phyloP scores from a whole-genome alignment of 2,797 vertebrate genomes.

The Sitta carolinensis region DNA sequence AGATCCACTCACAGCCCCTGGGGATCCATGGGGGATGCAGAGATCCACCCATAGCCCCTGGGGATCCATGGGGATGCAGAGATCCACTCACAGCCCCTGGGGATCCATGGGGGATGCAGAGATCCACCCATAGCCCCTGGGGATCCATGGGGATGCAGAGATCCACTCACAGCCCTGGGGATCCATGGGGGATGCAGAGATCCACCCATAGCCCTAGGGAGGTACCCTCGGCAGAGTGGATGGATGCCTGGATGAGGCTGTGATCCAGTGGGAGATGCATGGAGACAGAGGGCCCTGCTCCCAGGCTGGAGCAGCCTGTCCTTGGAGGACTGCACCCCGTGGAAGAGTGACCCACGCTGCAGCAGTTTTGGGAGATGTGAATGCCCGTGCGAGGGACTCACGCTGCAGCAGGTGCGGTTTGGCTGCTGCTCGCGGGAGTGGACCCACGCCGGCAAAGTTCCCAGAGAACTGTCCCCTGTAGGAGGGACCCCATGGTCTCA shows the following conservation, averaged over 20 bases:
- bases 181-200: neutral
- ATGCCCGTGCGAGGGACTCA: neutral
- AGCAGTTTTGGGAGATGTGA: neutral
- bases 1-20: neutral
- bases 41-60: neutral
- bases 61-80: neutral
- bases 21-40: neutral
- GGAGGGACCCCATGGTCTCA: too few species aligned
- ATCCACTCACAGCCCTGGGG: neutral
- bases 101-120: neutral
- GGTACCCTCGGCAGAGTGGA: neutral
- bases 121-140: neutral
- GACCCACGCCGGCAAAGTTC: neutral
- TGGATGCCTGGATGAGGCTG: neutral
- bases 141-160: neutral
- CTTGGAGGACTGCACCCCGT: too few species aligned
- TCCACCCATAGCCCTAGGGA: neutral
- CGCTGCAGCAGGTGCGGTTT: too few species aligned
- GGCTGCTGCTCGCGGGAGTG: too few species aligned
- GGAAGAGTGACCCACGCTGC: neutral
- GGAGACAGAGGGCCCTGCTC: neutral
- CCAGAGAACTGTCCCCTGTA: neutral
- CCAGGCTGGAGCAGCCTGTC: neutral
- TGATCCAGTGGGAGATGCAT: neutral
- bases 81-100: too few species aligned